Conservation (phyloP, 2,888 invertebrate species). For the Pheosia tremula region DNA sequence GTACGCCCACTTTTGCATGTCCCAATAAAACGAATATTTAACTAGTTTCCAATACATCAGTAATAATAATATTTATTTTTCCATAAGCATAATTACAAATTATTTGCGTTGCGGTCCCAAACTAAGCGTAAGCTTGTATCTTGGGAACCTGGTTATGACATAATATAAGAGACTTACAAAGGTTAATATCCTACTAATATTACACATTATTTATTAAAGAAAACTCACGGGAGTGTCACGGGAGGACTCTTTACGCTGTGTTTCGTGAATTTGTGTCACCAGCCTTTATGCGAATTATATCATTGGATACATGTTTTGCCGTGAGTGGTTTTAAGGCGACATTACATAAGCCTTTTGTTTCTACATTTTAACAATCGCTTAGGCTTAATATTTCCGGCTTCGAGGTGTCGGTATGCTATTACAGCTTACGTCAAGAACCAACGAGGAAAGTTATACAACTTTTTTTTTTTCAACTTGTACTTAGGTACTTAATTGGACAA, state of each 20-base stretch:
- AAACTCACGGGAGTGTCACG: too few species aligned
- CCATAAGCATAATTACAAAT: too few species aligned
- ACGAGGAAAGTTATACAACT: slow-evolving; percentile 1
- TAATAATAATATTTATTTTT: neutral
- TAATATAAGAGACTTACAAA: too few species aligned
- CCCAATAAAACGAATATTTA: neutral
- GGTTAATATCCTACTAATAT: too few species aligned
- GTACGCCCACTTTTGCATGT: slow-evolving; percentile 27
- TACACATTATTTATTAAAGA: too few species aligned
- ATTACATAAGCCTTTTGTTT: slow-evolving; percentile 3
- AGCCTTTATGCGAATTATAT: too few species aligned
- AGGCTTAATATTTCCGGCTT: slow-evolving; percentile 2
- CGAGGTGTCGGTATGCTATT: neutral
- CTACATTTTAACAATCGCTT: neutral
- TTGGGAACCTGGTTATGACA: too few species aligned
- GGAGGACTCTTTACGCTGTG: too few species aligned
- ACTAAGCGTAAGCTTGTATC: too few species aligned
- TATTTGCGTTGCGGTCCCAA: too few species aligned
- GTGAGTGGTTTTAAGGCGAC: neutral
- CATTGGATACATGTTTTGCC: too few species aligned
- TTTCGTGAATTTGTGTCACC: too few species aligned
- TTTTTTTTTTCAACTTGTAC: slow-evolving; percentile 1
- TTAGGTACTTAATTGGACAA: neutral
- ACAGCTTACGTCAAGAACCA: neutral
- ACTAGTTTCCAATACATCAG: neutral